Evolutionary conservation across 2,797 vertebrate species (phyloP).

Genomic region (Trichosurus vulpecula): DNA sequence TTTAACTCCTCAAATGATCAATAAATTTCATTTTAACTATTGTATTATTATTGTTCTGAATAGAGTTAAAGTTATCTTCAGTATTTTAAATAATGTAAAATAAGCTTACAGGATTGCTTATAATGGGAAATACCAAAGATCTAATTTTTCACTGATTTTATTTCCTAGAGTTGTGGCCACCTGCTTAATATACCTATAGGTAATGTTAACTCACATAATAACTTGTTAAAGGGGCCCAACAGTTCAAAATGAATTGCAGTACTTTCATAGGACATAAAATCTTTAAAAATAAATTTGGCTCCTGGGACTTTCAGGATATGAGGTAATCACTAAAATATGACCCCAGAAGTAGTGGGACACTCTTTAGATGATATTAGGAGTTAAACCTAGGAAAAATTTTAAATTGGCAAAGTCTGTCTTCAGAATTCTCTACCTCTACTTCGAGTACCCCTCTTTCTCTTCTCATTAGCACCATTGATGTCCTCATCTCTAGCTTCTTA

Average conservation of each 20-base stretch:
- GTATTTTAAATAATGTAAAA: background rate
- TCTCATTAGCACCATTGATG: background rate
- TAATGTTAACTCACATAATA: background rate
- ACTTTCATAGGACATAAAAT: background rate
- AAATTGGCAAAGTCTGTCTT: background rate
- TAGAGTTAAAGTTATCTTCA: background rate
- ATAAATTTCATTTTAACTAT: background rate
- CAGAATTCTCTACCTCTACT: background rate
- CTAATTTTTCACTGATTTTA: background rate
- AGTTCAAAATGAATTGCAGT: background rate
- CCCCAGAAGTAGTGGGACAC: background rate
- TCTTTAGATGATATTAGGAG: background rate
- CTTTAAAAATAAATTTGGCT: background rate
- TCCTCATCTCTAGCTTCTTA: background rate
- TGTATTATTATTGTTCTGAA: background rate
- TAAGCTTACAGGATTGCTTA: background rate
- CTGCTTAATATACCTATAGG: background rate
- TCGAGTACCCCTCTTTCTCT: background rate
- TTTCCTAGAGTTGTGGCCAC: background rate
- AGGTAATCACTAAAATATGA: background rate
- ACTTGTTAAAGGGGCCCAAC: background rate
- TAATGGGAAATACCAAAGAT: background rate
- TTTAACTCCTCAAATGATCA: background rate
- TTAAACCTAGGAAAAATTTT: background rate
- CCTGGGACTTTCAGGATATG: background rate